phyloP scores from a whole-genome alignment of 2,888 invertebrate genomes.

The Apotomis betuletana region DNA sequence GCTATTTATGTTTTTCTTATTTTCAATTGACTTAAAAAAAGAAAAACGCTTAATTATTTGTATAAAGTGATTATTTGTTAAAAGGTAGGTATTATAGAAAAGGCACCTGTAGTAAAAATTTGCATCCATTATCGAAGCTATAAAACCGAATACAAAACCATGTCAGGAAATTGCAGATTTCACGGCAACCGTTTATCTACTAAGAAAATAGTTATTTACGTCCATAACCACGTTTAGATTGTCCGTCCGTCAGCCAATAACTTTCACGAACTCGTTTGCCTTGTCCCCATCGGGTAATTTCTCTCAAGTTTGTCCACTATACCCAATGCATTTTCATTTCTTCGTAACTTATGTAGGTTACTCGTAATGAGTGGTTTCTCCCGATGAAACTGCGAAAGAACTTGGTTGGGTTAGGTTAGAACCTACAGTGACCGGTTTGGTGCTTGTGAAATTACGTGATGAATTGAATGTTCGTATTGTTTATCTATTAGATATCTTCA shows the following conservation, averaged over 20 bases:
- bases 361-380: conserved; percentile 73
- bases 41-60: no score
- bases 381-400: conserved; percentile 66
- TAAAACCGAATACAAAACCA: conserved; percentile 1
- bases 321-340: conserved; percentile 77
- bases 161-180: conserved; percentile 19
- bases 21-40: neutral
- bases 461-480: neutral
- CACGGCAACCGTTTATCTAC: conserved; percentile 27
- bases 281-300: conserved; percentile 71
- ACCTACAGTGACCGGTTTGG: conserved; percentile 15
- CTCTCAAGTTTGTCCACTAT: conserved; percentile 64
- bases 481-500: neutral
- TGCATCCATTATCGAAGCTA: neutral
- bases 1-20: neutral
- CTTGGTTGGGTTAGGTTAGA: conserved; percentile 52
- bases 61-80: no score
- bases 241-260: conserved; percentile 57
- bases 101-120: neutral
- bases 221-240: conserved; percentile 35
- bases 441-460: conserved; percentile 4
- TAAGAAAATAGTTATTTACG: conserved; percentile 35
- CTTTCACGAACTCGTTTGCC: conserved; percentile 77
- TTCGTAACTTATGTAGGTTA: conserved; percentile 73
- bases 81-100: no score